phyloP scores from a whole-genome alignment of 2,113 vertebrate genomes.

The Xiphorhynchus elegans region DNA sequence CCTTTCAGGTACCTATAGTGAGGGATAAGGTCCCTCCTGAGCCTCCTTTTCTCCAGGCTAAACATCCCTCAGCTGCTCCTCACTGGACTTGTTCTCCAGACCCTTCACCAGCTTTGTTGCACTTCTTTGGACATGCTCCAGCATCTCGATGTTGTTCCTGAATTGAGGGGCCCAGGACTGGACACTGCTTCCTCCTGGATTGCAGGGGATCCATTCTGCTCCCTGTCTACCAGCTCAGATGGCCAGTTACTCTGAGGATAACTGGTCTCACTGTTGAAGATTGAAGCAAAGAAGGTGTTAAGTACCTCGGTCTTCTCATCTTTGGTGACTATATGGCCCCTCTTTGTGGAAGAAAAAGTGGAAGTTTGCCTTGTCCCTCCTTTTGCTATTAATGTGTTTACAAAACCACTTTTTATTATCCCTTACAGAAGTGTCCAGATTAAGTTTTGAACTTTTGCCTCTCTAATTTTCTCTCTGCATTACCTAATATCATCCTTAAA shows the following conservation, averaged over 20 bases:
- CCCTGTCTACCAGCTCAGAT: neutral
- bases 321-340: neutral
- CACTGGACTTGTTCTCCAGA: rapidly evolving
- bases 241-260: neutral
- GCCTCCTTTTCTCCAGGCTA: neutral
- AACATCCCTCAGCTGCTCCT: neutral
- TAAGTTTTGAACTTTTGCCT: neutral
- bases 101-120: neutral
- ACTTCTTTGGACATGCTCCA: neutral
- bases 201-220: neutral
- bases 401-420: neutral
- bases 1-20: neutral
- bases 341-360: neutral
- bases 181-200: neutral
- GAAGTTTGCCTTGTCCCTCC: neutral
- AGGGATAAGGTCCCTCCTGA: neutral
- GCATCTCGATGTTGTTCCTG: neutral
- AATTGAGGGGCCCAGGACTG: neutral
- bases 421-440: neutral
- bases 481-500: neutral
- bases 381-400: neutral
- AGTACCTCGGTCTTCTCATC: neutral
- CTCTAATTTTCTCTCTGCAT: neutral
- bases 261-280: neutral
- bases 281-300: neutral